Evolutionary conservation across 2,888 invertebrate genomes (phyloP), one percentile per base, ranked within the genome.

Genomic region (Stenchaetothrips biformis): DNA sequence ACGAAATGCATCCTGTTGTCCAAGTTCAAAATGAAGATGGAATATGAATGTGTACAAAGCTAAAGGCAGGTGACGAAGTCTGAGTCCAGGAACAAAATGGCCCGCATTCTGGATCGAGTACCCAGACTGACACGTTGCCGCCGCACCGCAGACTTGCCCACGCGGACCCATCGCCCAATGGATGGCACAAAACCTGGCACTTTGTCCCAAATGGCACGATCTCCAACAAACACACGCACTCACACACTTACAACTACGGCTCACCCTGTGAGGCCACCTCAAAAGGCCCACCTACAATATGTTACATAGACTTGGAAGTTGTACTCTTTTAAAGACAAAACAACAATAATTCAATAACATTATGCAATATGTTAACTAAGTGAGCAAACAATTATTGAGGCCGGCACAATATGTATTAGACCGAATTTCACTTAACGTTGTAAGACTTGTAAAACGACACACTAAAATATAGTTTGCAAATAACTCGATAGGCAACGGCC

Each of bases 291-390:
- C 67, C 25, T 74, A 21, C 67, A 74, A 7, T 74, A 74, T 74
- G 59, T 59, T 59, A 59, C 59, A 59, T 18, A 25, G 67, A 11
- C 67, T 25, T 25, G 25, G 21, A 1, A 25, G 25, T 74, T 74
- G 67, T 74, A 74, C 67, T 37, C 37, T 74, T 74, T 74, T n/a
- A 21, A 74, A 53, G 25, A 74, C 25, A 74, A 74, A 74, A 11
- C 18, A 53, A 74, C 48, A 77, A 37, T 77, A 37, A 59, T 53
- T 49, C 62, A 48, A 81, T 79, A 81, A 62, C 62, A 81, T 47
- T 25, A 48, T 53, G 16, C 13, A 81, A 48, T 78, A 49, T 18
- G 27, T 48, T 81, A 81, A 62, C 47, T 79, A 80, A 78, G 48
- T 67, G 79, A 37, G 79, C 53, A 53, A 48, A 37, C 59, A 74